Evolutionary conservation across 2,113 vertebrate genomes (phyloP).

Genomic region (Lathamus discolor): DNA sequence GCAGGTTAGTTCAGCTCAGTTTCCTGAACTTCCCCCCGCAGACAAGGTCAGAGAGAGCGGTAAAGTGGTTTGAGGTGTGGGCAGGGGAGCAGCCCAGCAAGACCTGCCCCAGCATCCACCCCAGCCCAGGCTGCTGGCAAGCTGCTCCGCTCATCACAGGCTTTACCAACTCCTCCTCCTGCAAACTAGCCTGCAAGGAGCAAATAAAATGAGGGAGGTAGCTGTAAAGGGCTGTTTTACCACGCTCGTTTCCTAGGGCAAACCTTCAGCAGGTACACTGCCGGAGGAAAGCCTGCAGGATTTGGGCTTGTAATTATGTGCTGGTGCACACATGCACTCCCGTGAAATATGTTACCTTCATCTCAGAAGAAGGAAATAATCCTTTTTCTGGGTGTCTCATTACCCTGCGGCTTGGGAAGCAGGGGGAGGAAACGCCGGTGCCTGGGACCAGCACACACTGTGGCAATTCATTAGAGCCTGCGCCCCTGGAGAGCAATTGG

Average conservation of each 20-base stretch:
- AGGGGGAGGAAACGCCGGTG: neutral
- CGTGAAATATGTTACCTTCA: neutral
- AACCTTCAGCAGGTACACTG: neutral
- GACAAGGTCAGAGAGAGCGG: neutral
- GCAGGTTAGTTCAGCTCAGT: neutral
- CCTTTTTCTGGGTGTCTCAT: neutral
- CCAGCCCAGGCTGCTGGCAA: neutral
- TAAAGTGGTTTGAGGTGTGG: fast-evolving
- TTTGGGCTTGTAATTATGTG: neutral
- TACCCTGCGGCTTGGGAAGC: neutral
- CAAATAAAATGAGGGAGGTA: neutral
- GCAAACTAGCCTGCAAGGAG: neutral
- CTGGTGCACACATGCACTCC: neutral
- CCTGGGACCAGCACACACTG: neutral
- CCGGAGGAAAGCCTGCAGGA: neutral
- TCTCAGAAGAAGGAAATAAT: neutral
- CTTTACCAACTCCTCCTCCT: neutral
- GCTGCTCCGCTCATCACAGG: neutral
- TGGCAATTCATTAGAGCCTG: conserved; percentile 46
- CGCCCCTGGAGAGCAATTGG: conserved; percentile 61
- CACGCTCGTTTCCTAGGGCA: neutral
- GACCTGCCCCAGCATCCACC: neutral
- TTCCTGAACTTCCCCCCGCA: neutral
- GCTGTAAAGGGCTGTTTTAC: neutral
- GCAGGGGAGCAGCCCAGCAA: neutral